Conservation (phyloP, 2,113 vertebrate species). For the Cettia cetti region DNA sequence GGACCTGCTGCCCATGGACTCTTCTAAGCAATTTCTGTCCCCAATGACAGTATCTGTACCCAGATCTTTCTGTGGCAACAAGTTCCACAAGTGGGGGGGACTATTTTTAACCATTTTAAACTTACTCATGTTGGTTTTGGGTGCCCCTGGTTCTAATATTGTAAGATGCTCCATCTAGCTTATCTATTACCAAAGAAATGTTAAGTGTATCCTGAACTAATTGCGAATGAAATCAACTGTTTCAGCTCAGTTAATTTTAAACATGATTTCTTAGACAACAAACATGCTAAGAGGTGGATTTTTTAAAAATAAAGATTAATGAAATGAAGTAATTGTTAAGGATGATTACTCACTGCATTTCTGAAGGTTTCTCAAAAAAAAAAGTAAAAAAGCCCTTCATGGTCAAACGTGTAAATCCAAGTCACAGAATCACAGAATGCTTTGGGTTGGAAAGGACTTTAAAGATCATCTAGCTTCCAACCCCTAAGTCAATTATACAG, state of each 20-base stretch:
- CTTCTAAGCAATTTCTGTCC: not conserved
- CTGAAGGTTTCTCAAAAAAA: not conserved
- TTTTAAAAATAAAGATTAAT: not conserved
- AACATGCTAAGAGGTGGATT: not conserved
- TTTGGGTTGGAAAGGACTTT: not conserved
- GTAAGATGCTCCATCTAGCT: not conserved
- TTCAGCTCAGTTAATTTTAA: not conserved
- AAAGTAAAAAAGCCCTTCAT: not conserved
- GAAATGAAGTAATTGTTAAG: not conserved
- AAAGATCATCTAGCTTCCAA: not conserved
- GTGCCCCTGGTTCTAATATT: not conserved
- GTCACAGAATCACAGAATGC: not conserved
- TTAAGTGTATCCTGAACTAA: not conserved
- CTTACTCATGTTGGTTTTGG: not conserved
- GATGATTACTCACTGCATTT: not conserved
- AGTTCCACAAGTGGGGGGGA: not conserved
- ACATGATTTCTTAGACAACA: not conserved
- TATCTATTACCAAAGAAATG: not conserved
- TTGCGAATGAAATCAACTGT: not conserved
- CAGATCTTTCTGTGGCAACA: not conserved
- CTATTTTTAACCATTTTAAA: not conserved
- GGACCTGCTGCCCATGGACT: not conserved
- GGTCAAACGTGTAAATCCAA: not conserved
- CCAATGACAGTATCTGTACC: not conserved
- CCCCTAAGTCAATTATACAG: not conserved